Evolutionary conservation across 2,113 vertebrate genomes (phyloP).

Genomic region (Crotalus tigris): DNA sequence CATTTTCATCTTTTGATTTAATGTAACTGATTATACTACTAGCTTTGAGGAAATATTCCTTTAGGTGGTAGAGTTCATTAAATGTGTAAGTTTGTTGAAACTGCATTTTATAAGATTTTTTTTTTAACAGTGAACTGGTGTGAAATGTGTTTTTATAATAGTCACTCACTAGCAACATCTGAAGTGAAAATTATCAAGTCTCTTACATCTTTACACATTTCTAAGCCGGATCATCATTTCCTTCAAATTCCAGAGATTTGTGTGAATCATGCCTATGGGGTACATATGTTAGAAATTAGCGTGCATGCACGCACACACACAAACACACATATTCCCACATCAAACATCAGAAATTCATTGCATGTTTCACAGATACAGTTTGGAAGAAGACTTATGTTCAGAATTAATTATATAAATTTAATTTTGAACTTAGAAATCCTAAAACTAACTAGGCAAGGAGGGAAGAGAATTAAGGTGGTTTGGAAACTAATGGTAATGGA

Average conservation of each 20-base stretch:
- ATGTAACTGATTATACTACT: slow-evolving; percentile 49
- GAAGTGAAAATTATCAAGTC: slow-evolving; percentile 78
- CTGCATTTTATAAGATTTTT: slow-evolving; percentile 32
- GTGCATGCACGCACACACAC: slow-evolving; percentile 45
- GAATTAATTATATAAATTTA: slow-evolving; percentile 38
- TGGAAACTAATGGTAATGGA: background rate
- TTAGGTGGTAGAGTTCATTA: slow-evolving; percentile 79
- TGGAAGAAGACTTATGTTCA: slow-evolving; percentile 45
- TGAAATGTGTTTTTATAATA: slow-evolving; percentile 73
- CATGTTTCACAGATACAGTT: slow-evolving; percentile 45
- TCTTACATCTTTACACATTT: slow-evolving; percentile 80
- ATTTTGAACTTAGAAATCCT: slow-evolving; percentile 26
- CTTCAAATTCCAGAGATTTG: slow-evolving; percentile 72
- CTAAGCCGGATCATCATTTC: slow-evolving; percentile 76
- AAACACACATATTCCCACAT: background rate
- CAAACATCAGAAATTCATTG: slow-evolving; percentile 67
- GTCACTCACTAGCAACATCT: slow-evolving; percentile 73
- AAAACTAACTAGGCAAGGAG: background rate
- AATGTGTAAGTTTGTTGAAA: slow-evolving; percentile 80
- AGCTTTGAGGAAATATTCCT: slow-evolving; percentile 67
- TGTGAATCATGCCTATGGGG: slow-evolving; percentile 81
- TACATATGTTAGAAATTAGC: slow-evolving; percentile 84
- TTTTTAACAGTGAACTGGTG: slow-evolving; percentile 62
- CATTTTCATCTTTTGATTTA: slow-evolving; percentile 45
- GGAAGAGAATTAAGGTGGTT: background rate